A percentile compares a stretch with the other conserved stretches of the same genome.
phyloP scores from a whole-genome alignment of 2,113 vertebrate genomes.

The Marmota flaviventris region DNA sequence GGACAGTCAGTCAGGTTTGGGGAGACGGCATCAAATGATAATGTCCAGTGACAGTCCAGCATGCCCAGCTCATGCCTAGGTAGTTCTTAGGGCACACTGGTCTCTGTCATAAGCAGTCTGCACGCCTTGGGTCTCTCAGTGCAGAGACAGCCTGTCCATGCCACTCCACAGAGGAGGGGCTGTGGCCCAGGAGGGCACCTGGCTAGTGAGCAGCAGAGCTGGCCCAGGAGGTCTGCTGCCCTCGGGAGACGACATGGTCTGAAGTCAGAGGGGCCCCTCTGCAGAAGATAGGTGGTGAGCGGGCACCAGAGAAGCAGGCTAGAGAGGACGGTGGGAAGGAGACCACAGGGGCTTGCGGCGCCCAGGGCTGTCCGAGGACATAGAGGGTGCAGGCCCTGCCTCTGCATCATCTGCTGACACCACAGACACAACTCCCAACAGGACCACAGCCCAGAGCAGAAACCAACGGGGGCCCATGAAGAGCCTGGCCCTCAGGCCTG shows the following conservation, averaged over 20 bases:
- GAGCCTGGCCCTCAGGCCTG: background rate
- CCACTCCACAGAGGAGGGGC: background rate
- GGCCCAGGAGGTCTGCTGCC: rapidly evolving
- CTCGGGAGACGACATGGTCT: rapidly evolving
- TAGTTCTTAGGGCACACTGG: rapidly evolving
- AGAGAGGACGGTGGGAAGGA: background rate
- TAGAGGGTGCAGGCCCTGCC: background rate
- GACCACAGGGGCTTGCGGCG: background rate
- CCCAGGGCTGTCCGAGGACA: background rate
- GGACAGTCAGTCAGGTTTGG: too few species aligned
- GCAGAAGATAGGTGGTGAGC: rapidly evolving
- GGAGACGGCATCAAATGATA: too few species aligned
- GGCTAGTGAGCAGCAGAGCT: background rate
- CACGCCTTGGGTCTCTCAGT: rapidly evolving
- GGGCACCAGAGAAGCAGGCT: too few species aligned
- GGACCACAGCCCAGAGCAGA: background rate
- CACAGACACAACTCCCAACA: background rate
- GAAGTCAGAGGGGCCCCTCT: too few species aligned
- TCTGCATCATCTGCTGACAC: background rate
- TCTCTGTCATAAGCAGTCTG: rapidly evolving
- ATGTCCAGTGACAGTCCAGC: too few species aligned
- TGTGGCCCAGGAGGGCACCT: background rate
- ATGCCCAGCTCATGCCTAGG: rapidly evolving
- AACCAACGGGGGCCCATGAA: background rate
- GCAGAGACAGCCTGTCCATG: rapidly evolving